Evolutionary conservation across 2,797 vertebrate species (phyloP).

Genomic region (Oryzias sinensis): DNA sequence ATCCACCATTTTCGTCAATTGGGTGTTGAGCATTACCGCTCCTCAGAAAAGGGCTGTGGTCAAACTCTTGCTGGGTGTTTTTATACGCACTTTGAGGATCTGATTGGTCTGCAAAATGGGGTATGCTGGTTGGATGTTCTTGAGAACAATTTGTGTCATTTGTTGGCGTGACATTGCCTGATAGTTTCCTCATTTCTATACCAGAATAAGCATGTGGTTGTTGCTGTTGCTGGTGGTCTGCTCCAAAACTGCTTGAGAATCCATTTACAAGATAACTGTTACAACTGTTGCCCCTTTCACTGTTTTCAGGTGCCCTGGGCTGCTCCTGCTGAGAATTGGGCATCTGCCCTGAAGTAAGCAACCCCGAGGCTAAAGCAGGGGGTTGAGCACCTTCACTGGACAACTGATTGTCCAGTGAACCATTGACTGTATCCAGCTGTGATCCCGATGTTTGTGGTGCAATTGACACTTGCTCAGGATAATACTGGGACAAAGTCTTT

Average conservation of each 20-base stretch:
- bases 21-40: constrained; percentile 60
- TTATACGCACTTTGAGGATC: constrained; percentile 78
- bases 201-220: constrained; percentile 58
- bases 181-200: constrained; percentile 66
- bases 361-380: constrained; percentile 89
- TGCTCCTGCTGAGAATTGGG: constrained; percentile 83
- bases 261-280: constrained; percentile 77
- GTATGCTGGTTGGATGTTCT: constrained; percentile 73
- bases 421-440: constrained; percentile 82
- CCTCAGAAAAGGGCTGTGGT: constrained; percentile 78
- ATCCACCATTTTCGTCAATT: constrained; percentile 57
- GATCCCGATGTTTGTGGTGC: constrained; percentile 85
- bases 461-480: constrained; percentile 89
- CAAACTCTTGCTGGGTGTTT: constrained; percentile 78
- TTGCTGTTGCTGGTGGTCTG: constrained; percentile 72
- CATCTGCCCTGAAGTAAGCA: constrained; percentile 81
- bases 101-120: constrained; percentile 73
- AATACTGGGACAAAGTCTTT: constrained; percentile 91
- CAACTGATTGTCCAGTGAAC: constrained; percentile 80
- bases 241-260: constrained; percentile 79
- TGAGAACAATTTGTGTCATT: constrained; percentile 73
- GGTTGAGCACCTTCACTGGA: constrained; percentile 78
- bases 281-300: constrained; percentile 74
- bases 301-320: constrained; percentile 65
- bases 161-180: constrained; percentile 72